A percentile compares a stretch with the other conserved stretches of the same genome.
Conservation (phyloP, 2,888 invertebrate species). For the Polydrusus tereticollis region DNA sequence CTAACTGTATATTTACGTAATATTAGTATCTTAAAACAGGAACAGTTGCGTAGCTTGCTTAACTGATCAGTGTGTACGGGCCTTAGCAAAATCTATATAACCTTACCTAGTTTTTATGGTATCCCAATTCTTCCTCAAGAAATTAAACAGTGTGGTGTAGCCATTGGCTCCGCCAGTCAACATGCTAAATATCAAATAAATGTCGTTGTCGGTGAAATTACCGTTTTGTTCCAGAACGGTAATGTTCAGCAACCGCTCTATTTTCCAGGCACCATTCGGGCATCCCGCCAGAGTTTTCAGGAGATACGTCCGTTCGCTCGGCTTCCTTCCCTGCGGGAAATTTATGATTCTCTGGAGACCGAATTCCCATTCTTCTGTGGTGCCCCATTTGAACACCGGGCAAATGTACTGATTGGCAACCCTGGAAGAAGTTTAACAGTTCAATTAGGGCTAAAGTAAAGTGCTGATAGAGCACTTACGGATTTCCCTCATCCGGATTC, state of each 20-base stretch:
- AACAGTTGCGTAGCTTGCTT: no score
- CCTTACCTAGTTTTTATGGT: constrained; percentile 75
- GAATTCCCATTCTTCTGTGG: constrained; percentile 85
- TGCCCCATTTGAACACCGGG: constrained; percentile 87
- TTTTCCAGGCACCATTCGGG: constrained; percentile 79
- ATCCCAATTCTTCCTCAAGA: constrained; percentile 80
- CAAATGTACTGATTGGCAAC: constrained; percentile 83
- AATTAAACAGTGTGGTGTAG: constrained; percentile 79
- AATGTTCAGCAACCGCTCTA: constrained; percentile 76
- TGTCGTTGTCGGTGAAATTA: constrained; percentile 83
- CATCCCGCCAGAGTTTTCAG: constrained; percentile 85
- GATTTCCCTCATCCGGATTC: constrained; percentile 83
- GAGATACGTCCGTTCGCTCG: constrained; percentile 82
- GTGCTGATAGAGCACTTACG: constrained; percentile 70
- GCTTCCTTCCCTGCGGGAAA: constrained; percentile 79
- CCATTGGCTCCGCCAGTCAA: constrained; percentile 79
- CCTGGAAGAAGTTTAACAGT: constrained; percentile 66
- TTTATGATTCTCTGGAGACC: constrained; percentile 82
- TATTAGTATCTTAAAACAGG: no score
- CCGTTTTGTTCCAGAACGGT: constrained; percentile 78
- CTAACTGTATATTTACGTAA: no score
- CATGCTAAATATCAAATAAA: constrained; percentile 82
- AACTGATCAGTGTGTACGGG: no score
- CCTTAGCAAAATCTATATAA: no score
- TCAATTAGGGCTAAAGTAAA: no score